Evolutionary conservation across 53 echinoderm and acorn worm species (phyloP).

Genomic region (Paracentrotus lividus): DNA sequence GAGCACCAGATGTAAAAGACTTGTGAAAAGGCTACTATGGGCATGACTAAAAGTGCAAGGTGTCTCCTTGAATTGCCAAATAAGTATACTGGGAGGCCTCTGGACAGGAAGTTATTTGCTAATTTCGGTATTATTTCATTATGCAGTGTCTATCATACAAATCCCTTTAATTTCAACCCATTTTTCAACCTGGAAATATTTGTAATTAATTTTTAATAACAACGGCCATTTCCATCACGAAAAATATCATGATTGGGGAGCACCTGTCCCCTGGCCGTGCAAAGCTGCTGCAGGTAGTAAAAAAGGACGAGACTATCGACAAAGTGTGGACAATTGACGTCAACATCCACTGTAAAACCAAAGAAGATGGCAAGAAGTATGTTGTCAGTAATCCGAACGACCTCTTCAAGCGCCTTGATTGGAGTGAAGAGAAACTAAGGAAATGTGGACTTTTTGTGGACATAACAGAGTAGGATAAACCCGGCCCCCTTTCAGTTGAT

Average conservation of each 20-base stretch:
- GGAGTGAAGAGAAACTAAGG: slow-evolving; percentile 36
- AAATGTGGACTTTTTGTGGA: background rate
- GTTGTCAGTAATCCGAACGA: background rate
- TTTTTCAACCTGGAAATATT: no score
- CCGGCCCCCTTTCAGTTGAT: slow-evolving; percentile 27
- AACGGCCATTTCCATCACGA: no score
- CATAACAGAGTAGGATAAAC: background rate
- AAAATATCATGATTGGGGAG: slow-evolving; percentile 6
- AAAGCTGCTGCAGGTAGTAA: slow-evolving; percentile 45
- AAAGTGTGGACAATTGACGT: slow-evolving; percentile 54
- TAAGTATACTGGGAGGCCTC: no score
- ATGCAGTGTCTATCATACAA: no score
- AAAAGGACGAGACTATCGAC: slow-evolving; percentile 24
- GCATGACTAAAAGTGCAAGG: no score
- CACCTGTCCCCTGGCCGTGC: slow-evolving; percentile 53
- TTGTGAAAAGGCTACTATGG: no score
- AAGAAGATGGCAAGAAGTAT: slow-evolving; percentile 18
- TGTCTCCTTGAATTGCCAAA: no score
- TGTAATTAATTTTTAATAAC: no score
- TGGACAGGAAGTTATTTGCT: no score
- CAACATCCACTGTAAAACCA: slow-evolving; percentile 15
- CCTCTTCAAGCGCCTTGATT: slow-evolving; percentile 21
- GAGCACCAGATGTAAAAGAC: no score
- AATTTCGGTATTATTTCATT: no score
- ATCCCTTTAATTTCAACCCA: no score